These are phyloP conservation scores for Platysternon megacephalum DNA, from an alignment of 2,113 vertebrate species.

Conservation along the genomic window DNA sequence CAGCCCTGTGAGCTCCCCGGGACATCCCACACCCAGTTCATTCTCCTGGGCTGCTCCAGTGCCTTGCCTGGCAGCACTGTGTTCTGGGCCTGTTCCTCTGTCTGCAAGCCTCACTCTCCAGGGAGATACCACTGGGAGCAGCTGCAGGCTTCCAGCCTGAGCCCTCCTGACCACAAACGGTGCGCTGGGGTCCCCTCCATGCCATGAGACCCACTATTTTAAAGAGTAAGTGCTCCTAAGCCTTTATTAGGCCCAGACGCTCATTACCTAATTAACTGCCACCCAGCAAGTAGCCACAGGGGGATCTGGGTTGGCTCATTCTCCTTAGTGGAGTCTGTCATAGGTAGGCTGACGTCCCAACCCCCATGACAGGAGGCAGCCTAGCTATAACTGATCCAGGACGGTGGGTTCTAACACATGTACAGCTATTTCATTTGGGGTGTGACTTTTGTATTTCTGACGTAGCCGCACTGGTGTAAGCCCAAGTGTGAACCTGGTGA, in stretches of 20 bases:
- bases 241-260: not conserved
- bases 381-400: not conserved
- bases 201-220: too few relatives aligned
- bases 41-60: not conserved
- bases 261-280: not conserved
- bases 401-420: not conserved
- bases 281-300: too few relatives aligned
- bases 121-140: not conserved
- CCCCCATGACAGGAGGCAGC: too few relatives aligned
- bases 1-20: not conserved
- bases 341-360: not conserved
- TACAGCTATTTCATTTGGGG: not conserved
- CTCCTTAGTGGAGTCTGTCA: not conserved
- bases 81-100: not conserved
- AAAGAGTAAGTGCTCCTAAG: too few relatives aligned
- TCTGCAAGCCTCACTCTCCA: not conserved
- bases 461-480: not conserved
- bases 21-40: not conserved
- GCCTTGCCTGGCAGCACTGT: not conserved
- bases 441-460: not conserved
- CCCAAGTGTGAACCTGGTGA: not conserved
- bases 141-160: not conserved
- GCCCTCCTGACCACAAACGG: too few relatives aligned
- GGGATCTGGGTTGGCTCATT: not conserved
- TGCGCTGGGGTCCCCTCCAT: too few relatives aligned